Evolutionary conservation across 1,140 invertebrate species (phyloP), one percentile per base, ranked within the genome.

Genomic region (Cryptotermes secundus): DNA sequence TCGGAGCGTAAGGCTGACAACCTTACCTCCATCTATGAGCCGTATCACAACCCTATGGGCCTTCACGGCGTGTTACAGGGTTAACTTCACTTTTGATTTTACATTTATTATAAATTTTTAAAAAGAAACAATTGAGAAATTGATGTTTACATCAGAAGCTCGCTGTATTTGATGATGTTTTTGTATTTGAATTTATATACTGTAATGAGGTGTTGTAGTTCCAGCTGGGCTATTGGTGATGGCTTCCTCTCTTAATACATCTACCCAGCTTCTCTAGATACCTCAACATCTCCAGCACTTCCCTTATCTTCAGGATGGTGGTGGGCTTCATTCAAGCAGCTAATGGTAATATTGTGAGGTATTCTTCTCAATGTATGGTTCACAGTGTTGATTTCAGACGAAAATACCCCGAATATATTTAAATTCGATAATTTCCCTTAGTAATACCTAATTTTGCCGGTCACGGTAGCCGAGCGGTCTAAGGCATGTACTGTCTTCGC

Each of bases 281-380:
- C n/a, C n/a, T 59, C 19, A 24, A 59, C 53, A 59, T 3, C 53
- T 16, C 6, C 53, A 59, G 24, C 53, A 6, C 53, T 59, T 26
- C 26, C 53, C 19, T 7, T 4, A 59, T 59, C 53, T 59, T 3
- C 53, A 59, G 24, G 53, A 59, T 59, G 53, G 53, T 59, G 53
- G 24, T 10, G 53, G 53, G 53, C 4, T 59, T 79, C 26, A 19
- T 79, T 79, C 12, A 79, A 79, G n/a, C n/a, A n/a, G n/a, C n/a
- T n/a, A n/a, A 31, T 31, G 34, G 34, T 79, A 79, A 79, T 34
- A 79, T 79, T 34, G 1, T 36, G n/a, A 82, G 81, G 14, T 34
- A 82, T 34, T 82, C n/a, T 26, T 34, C 26, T 82, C 12, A 82
- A 35, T 45, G 38, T 10, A 82, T 82, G 35, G 81, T 36, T 82